Conservation (phyloP, 2,888 invertebrate genomes). For the Eupithecia abbreviata region DNA sequence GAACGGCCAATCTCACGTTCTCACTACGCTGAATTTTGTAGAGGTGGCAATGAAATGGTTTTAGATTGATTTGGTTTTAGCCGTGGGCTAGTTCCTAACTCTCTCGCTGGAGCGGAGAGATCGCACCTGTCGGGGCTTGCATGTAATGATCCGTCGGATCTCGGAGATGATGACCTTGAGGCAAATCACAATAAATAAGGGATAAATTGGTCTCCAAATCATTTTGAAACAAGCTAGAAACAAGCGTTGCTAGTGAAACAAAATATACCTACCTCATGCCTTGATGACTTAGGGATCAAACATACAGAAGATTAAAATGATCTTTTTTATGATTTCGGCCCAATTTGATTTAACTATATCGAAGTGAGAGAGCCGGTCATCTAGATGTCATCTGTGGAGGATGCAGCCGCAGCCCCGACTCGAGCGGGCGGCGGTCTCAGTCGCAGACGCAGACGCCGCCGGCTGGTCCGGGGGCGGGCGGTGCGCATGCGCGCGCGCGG, state of each 20-base stretch:
- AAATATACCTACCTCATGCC: no score
- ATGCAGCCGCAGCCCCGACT: not conserved
- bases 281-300: not conserved
- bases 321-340: not conserved
- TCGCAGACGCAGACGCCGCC: conserved; percentile 48
- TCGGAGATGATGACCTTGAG: not conserved
- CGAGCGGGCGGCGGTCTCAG: not conserved
- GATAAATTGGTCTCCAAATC: not conserved
- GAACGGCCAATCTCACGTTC: conserved; percentile 59
- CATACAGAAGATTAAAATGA: not conserved
- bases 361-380: conserved; percentile 31
- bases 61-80: conserved; percentile 50
- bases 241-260: no score
- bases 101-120: conserved; percentile 40
- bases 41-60: conserved; percentile 55
- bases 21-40: conserved; percentile 51
- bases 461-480: conserved; percentile 57
- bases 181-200: not conserved
- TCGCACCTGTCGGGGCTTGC: conserved; percentile 30
- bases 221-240: not conserved
- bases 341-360: conserved; percentile 5
- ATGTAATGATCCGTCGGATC: conserved; percentile 11
- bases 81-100: conserved; percentile 53
- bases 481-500: conserved; percentile 51
- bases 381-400: conserved; percentile 1